Evolutionary conservation across 2,888 invertebrate genomes (phyloP).

Genomic region (Dysmachus trigonus): DNA sequence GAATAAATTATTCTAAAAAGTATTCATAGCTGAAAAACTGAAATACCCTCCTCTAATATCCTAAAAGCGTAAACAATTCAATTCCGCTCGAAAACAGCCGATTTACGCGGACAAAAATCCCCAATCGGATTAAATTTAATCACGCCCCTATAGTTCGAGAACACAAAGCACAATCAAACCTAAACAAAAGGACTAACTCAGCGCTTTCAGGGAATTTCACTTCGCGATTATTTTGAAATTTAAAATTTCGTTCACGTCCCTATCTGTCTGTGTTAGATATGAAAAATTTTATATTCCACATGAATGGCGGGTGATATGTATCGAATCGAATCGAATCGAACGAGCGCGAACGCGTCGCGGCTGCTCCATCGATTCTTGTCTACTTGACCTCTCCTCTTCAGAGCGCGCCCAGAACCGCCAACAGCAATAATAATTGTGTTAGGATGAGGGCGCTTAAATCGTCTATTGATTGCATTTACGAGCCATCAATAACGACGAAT

Average conservation of each 20-base stretch:
- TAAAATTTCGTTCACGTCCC: slow-evolving; percentile 3
- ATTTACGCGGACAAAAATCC: slow-evolving; percentile 1
- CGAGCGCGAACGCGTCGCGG: background rate
- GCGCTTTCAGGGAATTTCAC: slow-evolving; percentile 7
- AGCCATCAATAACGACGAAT: slow-evolving; percentile 36
- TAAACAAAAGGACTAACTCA: slow-evolving; percentile 23
- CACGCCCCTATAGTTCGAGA: slow-evolving; percentile 1
- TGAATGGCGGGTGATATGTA: background rate
- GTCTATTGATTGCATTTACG: slow-evolving; percentile 42
- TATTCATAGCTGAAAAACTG: background rate
- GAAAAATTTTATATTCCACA: slow-evolving; percentile 32
- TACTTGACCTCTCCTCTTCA: slow-evolving; percentile 17
- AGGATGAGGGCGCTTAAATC: slow-evolving; percentile 40
- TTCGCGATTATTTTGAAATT: slow-evolving; percentile 12
- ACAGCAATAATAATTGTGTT: slow-evolving; percentile 30
- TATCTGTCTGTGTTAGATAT: slow-evolving; percentile 7
- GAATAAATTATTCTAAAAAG: background rate
- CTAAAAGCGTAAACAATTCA: background rate
- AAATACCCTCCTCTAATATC: background rate
- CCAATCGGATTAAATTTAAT: slow-evolving; percentile 25
- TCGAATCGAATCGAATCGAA: too few species aligned
- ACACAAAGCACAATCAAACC: background rate
- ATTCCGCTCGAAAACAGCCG: background rate
- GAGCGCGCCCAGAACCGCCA: background rate
- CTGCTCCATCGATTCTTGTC: background rate